Percentiles rank a stretch among this genome's conserved stretches.
Conservation (phyloP, 2,888 invertebrate species). For the Dioctria rufipes region DNA sequence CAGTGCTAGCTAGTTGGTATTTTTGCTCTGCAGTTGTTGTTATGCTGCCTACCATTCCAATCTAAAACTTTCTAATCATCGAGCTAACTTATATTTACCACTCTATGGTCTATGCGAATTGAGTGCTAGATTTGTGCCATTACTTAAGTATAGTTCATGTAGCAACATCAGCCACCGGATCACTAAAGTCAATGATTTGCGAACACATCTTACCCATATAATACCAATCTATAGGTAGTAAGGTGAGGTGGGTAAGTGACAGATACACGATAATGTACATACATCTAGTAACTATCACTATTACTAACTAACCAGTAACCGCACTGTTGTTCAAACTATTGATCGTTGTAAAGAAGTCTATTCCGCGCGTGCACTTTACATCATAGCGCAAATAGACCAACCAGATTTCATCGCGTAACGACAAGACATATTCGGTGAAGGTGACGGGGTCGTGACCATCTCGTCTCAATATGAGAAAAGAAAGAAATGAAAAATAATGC, state of each 20-base stretch:
- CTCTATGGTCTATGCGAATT: slow-evolving; percentile 29
- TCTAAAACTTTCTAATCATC: slow-evolving; percentile 49
- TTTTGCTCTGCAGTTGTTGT: slow-evolving; percentile 7
- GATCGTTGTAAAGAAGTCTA: slow-evolving; percentile 14
- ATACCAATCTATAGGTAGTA: not conserved
- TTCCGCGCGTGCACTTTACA: slow-evolving; percentile 17
- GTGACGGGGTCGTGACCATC: slow-evolving; percentile 25
- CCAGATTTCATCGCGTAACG: slow-evolving; percentile 1
- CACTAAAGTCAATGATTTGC: slow-evolving; percentile 18
- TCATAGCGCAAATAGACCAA: not conserved
- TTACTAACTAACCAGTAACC: not conserved
- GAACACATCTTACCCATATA: not conserved
- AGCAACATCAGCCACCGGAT: not conserved
- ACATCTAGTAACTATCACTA: not conserved
- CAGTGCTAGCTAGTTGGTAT: slow-evolving; percentile 21
- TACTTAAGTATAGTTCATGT: slow-evolving; percentile 10
- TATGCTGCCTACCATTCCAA: slow-evolving; percentile 10
- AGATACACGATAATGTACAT: slow-evolving; percentile 11
- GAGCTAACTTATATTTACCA: slow-evolving; percentile 41
- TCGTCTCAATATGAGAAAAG: slow-evolving; percentile 3
- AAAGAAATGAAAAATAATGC: slow-evolving; percentile 24
- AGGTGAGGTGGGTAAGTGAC: slow-evolving; percentile 16
- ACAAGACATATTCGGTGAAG: slow-evolving; percentile 7
- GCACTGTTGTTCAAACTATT: not conserved
- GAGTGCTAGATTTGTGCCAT: slow-evolving; percentile 1